Evolutionary conservation across 2,113 vertebrate genomes (phyloP).

Genomic region (Proterorhinus semilunaris): DNA sequence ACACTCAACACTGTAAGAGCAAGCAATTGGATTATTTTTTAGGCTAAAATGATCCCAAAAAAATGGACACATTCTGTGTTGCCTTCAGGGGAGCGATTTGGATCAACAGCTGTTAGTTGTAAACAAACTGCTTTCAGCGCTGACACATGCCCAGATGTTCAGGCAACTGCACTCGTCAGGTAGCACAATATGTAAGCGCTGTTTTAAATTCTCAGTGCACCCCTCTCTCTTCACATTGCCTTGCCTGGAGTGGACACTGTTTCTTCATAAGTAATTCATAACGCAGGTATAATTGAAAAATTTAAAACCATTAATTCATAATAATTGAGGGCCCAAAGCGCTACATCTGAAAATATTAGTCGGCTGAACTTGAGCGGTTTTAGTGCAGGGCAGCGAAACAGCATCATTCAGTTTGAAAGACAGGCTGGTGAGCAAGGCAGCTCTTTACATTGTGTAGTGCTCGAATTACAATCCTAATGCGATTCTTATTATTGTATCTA

Average conservation of each 20-base stretch:
- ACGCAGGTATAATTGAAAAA: slow-evolving; percentile 39
- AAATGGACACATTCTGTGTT: neutral
- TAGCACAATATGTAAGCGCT: neutral
- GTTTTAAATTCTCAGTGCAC: neutral
- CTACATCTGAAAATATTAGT: slow-evolving; percentile 33
- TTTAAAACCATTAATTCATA: slow-evolving; percentile 56
- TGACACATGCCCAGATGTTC: neutral
- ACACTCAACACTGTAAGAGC: too few relatives aligned
- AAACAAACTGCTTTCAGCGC: neutral
- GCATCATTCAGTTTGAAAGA: slow-evolving; percentile 23
- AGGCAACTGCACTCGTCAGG: neutral
- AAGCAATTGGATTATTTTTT: too few relatives aligned
- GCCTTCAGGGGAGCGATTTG: neutral
- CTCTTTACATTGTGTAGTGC: neutral
- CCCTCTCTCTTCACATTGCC: slow-evolving; percentile 12
- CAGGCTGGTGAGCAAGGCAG: slow-evolving; percentile 25
- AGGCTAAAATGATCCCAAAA: too few relatives aligned
- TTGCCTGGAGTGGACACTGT: slow-evolving; percentile 29
- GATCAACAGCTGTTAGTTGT: neutral
- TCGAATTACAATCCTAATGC: neutral
- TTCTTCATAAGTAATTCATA: slow-evolving; percentile 43
- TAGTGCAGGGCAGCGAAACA: slow-evolving; percentile 12
- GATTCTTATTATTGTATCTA: too few relatives aligned
- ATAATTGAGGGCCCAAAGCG: slow-evolving; percentile 56
- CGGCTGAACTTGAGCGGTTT: slow-evolving; percentile 48